Evolutionary conservation across 2,797 vertebrate genomes (phyloP).

Genomic region (Mormyrops boulengeri): DNA sequence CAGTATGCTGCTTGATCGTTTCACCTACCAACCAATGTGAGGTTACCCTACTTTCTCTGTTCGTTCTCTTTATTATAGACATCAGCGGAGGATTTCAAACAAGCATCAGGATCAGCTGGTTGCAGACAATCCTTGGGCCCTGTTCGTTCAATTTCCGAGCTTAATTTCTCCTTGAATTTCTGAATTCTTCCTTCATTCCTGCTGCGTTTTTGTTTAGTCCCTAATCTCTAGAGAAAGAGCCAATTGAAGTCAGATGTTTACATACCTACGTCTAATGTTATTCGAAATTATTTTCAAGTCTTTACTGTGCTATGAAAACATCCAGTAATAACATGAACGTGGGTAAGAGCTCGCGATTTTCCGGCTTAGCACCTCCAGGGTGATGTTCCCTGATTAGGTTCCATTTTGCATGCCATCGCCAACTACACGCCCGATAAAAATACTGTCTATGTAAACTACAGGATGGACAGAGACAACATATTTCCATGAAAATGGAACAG

Average conservation of each 20-base stretch:
- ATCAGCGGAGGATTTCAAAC: neutral
- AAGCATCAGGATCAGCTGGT: neutral
- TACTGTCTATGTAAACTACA: neutral
- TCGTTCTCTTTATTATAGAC: neutral
- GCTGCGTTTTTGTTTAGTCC: neutral
- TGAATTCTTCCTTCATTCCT: neutral
- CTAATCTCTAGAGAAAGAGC: neutral
- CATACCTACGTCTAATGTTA: neutral
- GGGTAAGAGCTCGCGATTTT: neutral
- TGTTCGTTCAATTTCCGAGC: neutral
- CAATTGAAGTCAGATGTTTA: neutral
- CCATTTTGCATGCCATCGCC: neutral
- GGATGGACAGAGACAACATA: neutral
- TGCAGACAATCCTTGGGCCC: neutral
- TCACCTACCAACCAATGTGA: neutral
- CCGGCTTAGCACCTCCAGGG: neutral
- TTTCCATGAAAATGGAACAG: slow-evolving; percentile 4
- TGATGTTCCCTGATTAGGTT: neutral
- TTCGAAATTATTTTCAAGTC: neutral
- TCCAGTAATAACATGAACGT: neutral
- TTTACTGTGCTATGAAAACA: neutral
- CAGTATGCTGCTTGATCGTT: neutral
- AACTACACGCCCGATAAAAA: neutral
- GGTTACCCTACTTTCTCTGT: neutral
- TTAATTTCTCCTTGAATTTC: neutral